A percentile compares a stretch with the other conserved stretches of the same genome.
phyloP scores from a whole-genome alignment of 2,797 vertebrate genomes.

The Pterois miles region DNA sequence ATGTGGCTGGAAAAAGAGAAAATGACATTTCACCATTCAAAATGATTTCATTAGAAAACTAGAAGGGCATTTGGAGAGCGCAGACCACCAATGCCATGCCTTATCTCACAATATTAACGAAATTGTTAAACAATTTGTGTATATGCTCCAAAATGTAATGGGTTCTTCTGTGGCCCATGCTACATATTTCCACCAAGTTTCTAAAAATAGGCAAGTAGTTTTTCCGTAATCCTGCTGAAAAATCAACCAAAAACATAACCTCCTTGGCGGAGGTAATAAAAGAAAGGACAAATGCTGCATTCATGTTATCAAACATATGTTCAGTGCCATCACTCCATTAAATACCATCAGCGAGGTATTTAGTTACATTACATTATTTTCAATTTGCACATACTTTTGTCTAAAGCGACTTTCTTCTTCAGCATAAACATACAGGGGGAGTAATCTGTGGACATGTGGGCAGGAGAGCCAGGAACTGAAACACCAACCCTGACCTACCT shows the following conservation, averaged over 20 bases:
- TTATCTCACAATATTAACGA: too few species aligned
- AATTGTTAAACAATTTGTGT: too few species aligned
- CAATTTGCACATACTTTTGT: neutral
- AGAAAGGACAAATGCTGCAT: neutral
- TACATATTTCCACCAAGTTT: too few species aligned
- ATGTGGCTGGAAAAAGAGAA: slow-evolving; percentile 87
- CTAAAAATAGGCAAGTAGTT: too few species aligned
- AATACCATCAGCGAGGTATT: neutral
- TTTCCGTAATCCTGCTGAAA: too few species aligned
- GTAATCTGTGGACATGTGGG: neutral
- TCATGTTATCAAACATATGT: neutral
- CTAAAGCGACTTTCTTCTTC: neutral
- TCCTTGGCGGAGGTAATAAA: too few species aligned
- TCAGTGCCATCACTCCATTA: neutral
- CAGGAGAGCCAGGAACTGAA: neutral
- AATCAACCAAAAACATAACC: too few species aligned
- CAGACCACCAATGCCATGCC: too few species aligned
- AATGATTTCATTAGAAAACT: neutral
- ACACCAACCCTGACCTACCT: neutral
- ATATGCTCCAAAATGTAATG: too few species aligned
- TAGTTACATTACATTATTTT: neutral
- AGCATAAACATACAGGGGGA: neutral
- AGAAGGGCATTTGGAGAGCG: too few species aligned
- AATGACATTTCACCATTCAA: neutral
- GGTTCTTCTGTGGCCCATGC: too few species aligned